Conservation (phyloP, 1,140 invertebrate species). For the Hylaeus volcanicus region DNA sequence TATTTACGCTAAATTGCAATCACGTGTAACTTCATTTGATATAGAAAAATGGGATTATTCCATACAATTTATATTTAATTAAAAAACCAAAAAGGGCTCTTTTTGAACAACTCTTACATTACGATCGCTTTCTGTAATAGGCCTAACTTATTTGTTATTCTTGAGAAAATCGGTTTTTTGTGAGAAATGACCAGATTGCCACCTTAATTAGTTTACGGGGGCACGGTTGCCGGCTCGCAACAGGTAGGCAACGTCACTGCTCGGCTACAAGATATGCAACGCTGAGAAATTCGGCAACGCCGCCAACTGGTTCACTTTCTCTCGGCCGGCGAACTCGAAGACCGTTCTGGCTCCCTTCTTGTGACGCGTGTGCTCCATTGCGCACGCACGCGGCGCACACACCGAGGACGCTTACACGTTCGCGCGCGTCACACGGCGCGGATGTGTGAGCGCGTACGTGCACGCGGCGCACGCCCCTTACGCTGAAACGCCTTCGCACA, state of each 20-base stretch:
- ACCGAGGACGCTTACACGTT: background rate
- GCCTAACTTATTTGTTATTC: too few relatives aligned
- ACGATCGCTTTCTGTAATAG: too few relatives aligned
- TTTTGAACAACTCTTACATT: too few relatives aligned
- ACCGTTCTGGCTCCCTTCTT: constrained; percentile 56
- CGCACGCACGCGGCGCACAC: background rate
- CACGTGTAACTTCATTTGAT: too few relatives aligned
- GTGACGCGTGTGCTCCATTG: constrained; percentile 34
- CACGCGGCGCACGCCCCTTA: background rate
- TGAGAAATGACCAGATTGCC: too few relatives aligned
- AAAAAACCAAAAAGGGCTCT: too few relatives aligned
- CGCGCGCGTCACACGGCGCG: background rate
- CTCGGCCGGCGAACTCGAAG: constrained; percentile 70
- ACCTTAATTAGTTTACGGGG: constrained; percentile 37
- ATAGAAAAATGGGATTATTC: too few relatives aligned
- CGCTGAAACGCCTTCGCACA: constrained; percentile 36
- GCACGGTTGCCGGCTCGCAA: constrained; percentile 66
- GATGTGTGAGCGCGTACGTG: background rate
- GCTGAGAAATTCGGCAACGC: constrained; percentile 74
- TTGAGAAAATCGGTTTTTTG: too few relatives aligned
- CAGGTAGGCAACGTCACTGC: constrained; percentile 42
- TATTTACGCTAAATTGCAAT: too few relatives aligned
- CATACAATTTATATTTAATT: too few relatives aligned
- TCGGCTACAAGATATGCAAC: constrained; percentile 51
- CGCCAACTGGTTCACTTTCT: constrained; percentile 79